A percentile compares a stretch with the other conserved stretches of the same genome.
phyloP scores from a whole-genome alignment of 2,797 vertebrate species.

The Rhodeus uyekii region DNA sequence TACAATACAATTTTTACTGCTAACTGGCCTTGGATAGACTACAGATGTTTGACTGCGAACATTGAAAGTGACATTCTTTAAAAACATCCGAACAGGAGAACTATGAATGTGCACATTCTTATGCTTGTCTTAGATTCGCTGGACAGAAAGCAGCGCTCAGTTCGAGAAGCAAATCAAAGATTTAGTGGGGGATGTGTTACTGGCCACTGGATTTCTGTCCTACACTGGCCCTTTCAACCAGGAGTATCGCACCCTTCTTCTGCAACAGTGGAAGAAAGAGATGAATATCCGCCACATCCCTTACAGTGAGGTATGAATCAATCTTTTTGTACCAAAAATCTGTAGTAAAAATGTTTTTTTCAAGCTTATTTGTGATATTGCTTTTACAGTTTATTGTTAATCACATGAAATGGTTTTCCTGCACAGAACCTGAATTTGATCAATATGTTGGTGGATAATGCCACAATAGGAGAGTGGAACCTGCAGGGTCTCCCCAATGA shows the following conservation, averaged over 20 bases:
- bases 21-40: neutral
- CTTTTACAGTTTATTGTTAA: neutral
- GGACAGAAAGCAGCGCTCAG: conserved; percentile 81
- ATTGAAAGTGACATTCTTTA: neutral
- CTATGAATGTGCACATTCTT: neutral
- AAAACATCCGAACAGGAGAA: neutral
- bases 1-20: neutral
- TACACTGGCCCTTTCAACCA: conserved; percentile 88
- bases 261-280: conserved; percentile 80
- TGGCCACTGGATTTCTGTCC: conserved; percentile 85
- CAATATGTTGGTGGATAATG: conserved; percentile 80
- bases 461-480: conserved; percentile 83
- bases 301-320: conserved; percentile 77
- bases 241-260: conserved; percentile 81
- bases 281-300: conserved; percentile 78
- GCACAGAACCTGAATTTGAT: conserved; percentile 81
- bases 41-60: neutral
- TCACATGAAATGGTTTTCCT: neutral
- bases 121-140: conserved; percentile 73
- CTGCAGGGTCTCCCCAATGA: conserved; percentile 85
- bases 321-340: neutral
- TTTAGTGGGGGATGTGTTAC: conserved; percentile 83
- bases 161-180: conserved; percentile 81
- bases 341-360: neutral
- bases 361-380: neutral